A percentile compares a stretch with the other conserved stretches of the same genome.
Conservation (phyloP, 2,888 invertebrate species). For the Idaea straminata region DNA sequence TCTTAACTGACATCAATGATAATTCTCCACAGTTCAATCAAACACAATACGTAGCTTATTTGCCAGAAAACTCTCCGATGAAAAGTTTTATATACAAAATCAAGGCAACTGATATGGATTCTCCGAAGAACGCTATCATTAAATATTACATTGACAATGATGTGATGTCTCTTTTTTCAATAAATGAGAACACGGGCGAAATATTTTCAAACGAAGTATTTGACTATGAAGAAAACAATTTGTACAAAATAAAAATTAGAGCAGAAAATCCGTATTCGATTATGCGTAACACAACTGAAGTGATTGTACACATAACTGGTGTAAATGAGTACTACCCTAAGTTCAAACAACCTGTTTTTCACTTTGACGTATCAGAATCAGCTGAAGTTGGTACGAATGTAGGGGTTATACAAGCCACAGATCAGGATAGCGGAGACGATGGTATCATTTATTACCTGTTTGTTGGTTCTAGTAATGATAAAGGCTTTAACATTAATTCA, state of each 20-base stretch:
- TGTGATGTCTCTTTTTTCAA: constrained; percentile 86
- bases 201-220: constrained; percentile 88
- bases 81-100: constrained; percentile 88
- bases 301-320: constrained; percentile 88
- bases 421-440: constrained; percentile 93
- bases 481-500: constrained; percentile 92
- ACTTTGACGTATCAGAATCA: constrained; percentile 95
- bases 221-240: constrained; percentile 91
- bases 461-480: constrained; percentile 95
- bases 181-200: constrained; percentile 88
- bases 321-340: constrained; percentile 94
- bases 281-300: constrained; percentile 87
- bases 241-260: constrained; percentile 87
- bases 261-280: constrained; percentile 93
- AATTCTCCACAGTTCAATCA: constrained; percentile 94
- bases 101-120: constrained; percentile 91
- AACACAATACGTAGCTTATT: constrained; percentile 85
- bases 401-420: constrained; percentile 92
- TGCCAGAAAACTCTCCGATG: constrained; percentile 90
- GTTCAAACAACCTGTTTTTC: constrained; percentile 93
- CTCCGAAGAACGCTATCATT: constrained; percentile 91
- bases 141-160: constrained; percentile 90
- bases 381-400: constrained; percentile 92
- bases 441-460: constrained; percentile 95
- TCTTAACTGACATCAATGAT: constrained; percentile 95